phyloP scores from a whole-genome alignment of 2,888 invertebrate genomes.

The Sicus ferrugineus region DNA sequence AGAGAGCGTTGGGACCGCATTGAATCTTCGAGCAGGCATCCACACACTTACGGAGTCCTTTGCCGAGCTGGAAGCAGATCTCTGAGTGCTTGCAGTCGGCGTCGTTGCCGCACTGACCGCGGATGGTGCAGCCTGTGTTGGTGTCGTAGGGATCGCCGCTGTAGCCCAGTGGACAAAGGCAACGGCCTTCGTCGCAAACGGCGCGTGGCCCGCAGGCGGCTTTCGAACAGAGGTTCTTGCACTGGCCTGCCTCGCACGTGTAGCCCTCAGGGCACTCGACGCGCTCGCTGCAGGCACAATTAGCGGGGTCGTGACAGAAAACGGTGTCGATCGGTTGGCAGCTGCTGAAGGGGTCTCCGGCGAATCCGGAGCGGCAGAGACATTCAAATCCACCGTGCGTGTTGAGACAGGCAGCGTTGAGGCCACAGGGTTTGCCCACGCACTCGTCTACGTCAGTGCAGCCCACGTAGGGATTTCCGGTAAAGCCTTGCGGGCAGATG shows the following conservation, averaged over 20 bases:
- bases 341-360: slow-evolving; percentile 87
- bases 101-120: slow-evolving; percentile 82
- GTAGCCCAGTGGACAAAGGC: slow-evolving; percentile 81
- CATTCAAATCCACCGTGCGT: slow-evolving; percentile 89
- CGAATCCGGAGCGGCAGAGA: slow-evolving; percentile 82
- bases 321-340: slow-evolving; percentile 77
- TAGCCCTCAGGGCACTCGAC: slow-evolving; percentile 80
- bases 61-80: slow-evolving; percentile 87
- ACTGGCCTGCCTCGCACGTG: slow-evolving; percentile 76
- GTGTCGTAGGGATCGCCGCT: slow-evolving; percentile 78
- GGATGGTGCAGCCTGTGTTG: slow-evolving; percentile 74
- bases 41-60: slow-evolving; percentile 81
- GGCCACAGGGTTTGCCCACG: slow-evolving; percentile 78
- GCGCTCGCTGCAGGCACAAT: slow-evolving; percentile 76
- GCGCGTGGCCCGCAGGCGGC: slow-evolving; percentile 84
- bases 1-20: slow-evolving; percentile 89
- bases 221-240: slow-evolving; percentile 79
- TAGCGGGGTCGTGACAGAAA: slow-evolving; percentile 74
- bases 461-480: slow-evolving; percentile 86
- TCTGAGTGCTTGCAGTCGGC: slow-evolving; percentile 83
- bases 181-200: slow-evolving; percentile 80
- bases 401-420: slow-evolving; percentile 89
- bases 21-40: slow-evolving; percentile 88
- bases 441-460: slow-evolving; percentile 89
- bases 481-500: slow-evolving; percentile 81